These are phyloP conservation scores for Rhea pennata DNA, from an alignment of 2,113 vertebrate genomes.

Conservation along the genomic window DNA sequence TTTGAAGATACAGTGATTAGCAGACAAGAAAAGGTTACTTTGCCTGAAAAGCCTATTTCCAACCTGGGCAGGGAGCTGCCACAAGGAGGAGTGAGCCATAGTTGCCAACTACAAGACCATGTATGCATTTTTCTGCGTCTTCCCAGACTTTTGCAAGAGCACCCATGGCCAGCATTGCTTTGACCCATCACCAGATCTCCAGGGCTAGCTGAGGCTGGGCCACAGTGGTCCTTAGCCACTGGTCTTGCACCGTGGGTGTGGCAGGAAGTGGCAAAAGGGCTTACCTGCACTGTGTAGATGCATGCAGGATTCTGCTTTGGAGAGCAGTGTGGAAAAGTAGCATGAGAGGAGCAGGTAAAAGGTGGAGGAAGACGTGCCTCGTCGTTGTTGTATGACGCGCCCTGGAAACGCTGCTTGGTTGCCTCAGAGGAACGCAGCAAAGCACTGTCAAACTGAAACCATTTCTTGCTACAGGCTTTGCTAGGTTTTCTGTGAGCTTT, in stretches of 20 bases:
- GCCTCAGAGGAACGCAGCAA: fast-evolving
- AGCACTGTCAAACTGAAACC: background rate
- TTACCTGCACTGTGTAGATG: too few relatives aligned
- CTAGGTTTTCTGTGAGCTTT: background rate
- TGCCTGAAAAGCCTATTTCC: background rate
- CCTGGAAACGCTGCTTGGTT: background rate
- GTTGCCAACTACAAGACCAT: too few relatives aligned
- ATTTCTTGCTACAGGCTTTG: background rate
- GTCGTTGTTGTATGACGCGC: fast-evolving
- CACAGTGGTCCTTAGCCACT: too few relatives aligned
- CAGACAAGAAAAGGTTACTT: background rate
- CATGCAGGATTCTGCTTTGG: background rate
- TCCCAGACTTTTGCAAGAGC: too few relatives aligned
- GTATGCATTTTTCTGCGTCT: too few relatives aligned
- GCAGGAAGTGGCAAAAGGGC: too few relatives aligned
- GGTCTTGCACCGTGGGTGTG: too few relatives aligned
- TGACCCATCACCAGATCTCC: too few relatives aligned
- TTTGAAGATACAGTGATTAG: slow-evolving; percentile 44
- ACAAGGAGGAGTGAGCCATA: too few relatives aligned
- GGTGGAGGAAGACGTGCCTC: background rate
- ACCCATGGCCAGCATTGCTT: too few relatives aligned
- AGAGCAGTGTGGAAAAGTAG: background rate
- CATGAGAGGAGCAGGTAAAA: background rate
- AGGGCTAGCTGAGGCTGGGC: too few relatives aligned
- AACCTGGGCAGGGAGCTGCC: background rate